Evolutionary conservation across 1,140 invertebrate genomes (phyloP).

Genomic region (Papilio machaon): DNA sequence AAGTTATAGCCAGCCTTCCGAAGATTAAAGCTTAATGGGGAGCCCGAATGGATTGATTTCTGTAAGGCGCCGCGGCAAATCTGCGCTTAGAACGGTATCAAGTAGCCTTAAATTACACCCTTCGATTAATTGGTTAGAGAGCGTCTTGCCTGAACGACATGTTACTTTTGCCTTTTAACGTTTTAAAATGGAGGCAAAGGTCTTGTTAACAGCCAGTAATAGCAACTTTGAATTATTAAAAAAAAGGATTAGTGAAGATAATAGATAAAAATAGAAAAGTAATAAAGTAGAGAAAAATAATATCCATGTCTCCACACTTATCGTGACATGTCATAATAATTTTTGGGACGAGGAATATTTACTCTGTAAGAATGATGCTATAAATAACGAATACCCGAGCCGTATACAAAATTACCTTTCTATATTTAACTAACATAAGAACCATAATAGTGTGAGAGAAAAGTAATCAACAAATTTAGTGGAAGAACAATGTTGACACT

Average conservation of each 20-base stretch:
- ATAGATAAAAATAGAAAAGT: neutral
- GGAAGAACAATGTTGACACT: constrained; percentile 58
- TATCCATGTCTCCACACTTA: neutral
- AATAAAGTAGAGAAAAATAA: neutral
- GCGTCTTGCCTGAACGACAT: neutral
- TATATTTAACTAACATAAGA: constrained; percentile 39
- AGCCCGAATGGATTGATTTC: constrained; percentile 76
- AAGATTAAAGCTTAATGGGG: constrained; percentile 79
- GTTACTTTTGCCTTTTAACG: constrained; percentile 24
- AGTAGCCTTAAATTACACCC: constrained; percentile 40
- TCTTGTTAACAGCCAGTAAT: neutral
- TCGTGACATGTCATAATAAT: neutral
- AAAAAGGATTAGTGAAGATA: neutral
- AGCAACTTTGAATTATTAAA: neutral
- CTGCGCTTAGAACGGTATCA: constrained; percentile 60
- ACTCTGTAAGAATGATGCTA: neutral
- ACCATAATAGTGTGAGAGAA: constrained; percentile 40
- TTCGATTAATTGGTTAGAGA: constrained; percentile 31
- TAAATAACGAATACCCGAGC: constrained; percentile 12
- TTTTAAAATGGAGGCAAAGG: neutral
- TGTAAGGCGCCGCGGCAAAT: constrained; percentile 66
- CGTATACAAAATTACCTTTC: constrained; percentile 24
- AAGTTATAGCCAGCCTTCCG: constrained; percentile 77
- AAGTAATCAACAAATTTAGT: constrained; percentile 49
- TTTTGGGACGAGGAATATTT: neutral